A percentile compares a stretch with the other conserved stretches of the same genome.
Conservation (phyloP, 2,797 vertebrate genomes). For the Coendou prehensilis region DNA sequence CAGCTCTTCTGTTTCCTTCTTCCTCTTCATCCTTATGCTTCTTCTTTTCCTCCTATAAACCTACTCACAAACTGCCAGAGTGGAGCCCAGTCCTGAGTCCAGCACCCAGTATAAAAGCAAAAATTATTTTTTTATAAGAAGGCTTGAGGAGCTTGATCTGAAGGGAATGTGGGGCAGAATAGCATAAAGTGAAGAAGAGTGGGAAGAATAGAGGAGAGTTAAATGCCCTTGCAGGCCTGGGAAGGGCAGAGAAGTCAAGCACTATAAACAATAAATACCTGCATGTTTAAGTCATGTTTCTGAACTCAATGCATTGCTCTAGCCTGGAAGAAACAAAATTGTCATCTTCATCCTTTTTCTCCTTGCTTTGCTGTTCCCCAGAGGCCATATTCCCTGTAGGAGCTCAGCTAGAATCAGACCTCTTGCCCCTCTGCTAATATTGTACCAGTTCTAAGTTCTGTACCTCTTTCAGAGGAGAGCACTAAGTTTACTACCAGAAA, state of each 20-base stretch:
- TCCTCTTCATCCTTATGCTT: background rate
- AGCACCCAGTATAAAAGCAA: conserved; percentile 39
- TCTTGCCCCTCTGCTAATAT: conserved; percentile 38
- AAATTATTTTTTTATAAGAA: background rate
- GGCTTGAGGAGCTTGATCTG: background rate
- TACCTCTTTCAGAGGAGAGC: conserved; percentile 8
- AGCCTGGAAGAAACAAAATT: conserved; percentile 33
- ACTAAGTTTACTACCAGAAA: conserved; percentile 55
- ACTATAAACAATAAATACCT: conserved; percentile 38
- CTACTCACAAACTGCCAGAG: conserved; percentile 46
- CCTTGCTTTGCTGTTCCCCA: conserved; percentile 31
- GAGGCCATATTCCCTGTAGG: background rate
- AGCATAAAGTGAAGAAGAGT: background rate
- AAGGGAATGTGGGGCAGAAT: conserved; percentile 4
- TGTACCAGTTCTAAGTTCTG: conserved; percentile 59
- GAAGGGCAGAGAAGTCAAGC: background rate
- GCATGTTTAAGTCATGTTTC: background rate
- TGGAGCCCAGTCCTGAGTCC: conserved; percentile 25
- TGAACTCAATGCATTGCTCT: conserved; percentile 3
- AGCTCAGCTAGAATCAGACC: conserved; percentile 29
- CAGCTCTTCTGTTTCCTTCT: background rate
- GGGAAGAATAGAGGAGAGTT: background rate
- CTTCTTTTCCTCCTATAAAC: conserved; percentile 12
- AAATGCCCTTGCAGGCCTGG: background rate
- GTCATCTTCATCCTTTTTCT: background rate